These are phyloP conservation scores for Chamaetylas fuelleborni DNA, from an alignment of 2,113 vertebrate species.

Conservation along the genomic window DNA sequence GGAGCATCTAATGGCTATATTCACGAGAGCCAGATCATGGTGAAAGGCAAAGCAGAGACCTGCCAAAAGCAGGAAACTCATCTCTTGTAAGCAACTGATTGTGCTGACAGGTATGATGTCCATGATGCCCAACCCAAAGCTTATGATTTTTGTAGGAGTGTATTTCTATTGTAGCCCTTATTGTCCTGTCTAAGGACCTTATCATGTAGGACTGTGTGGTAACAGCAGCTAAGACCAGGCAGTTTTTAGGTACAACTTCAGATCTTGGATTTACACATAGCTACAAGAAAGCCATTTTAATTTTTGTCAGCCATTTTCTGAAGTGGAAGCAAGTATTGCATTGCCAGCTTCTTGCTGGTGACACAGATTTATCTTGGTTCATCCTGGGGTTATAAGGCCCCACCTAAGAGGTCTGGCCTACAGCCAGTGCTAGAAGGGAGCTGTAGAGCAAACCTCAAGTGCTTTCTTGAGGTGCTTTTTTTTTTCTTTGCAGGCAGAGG, in stretches of 20 bases:
- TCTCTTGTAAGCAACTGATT: neutral
- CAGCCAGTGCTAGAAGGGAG: neutral
- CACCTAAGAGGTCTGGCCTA: conserved; percentile 35
- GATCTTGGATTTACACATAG: neutral
- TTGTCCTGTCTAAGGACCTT: neutral
- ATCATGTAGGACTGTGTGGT: neutral
- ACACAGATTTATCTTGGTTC: conserved; percentile 47
- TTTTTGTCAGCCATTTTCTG: neutral
- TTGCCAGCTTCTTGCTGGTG: neutral
- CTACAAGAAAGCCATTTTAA: neutral
- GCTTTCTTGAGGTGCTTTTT: neutral
- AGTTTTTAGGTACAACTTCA: neutral
- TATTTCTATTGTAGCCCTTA: neutral
- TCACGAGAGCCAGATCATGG: fast-evolving
- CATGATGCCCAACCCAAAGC: neutral
- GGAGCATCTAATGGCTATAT: neutral
- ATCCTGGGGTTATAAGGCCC: conserved; percentile 41
- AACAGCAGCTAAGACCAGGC: neutral
- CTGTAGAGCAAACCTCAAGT: neutral
- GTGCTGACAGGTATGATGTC: neutral
- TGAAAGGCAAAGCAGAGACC: neutral
- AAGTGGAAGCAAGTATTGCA: neutral
- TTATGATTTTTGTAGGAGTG: neutral
- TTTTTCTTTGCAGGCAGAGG: neutral
- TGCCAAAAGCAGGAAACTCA: neutral